phyloP scores from a whole-genome alignment of 2,888 invertebrate species.

The Euzetes globulus region DNA sequence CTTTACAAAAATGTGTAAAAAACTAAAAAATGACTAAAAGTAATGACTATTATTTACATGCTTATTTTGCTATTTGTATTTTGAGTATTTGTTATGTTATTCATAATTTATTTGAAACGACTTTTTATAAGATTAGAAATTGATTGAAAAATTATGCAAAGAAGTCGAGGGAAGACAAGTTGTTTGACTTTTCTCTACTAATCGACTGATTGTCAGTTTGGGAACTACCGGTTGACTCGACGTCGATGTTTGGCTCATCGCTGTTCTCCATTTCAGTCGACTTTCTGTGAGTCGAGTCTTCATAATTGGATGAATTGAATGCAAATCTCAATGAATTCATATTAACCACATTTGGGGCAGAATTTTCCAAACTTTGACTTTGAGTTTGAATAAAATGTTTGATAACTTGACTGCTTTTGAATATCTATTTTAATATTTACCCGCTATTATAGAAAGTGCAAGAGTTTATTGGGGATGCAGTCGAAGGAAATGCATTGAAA shows the following conservation, averaged over 20 bases:
- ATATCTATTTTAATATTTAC: not conserved
- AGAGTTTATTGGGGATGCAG: not conserved
- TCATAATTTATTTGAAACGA: too few relatives aligned
- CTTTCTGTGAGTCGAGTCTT: constrained; percentile 1
- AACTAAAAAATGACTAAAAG: too few relatives aligned
- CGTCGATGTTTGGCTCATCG: constrained; percentile 17
- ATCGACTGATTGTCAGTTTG: constrained; percentile 12
- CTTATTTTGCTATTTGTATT: too few relatives aligned
- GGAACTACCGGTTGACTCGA: constrained; percentile 4
- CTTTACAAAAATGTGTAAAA: too few relatives aligned
- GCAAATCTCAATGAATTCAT: constrained; percentile 22
- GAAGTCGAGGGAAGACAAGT: constrained; percentile 16
- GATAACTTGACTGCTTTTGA: not conserved
- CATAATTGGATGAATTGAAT: constrained; percentile 16
- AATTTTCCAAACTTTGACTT: constrained; percentile 6
- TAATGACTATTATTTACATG: too few relatives aligned
- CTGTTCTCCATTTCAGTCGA: not conserved
- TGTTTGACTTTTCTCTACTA: constrained; percentile 14
- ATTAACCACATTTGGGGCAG: constrained; percentile 7
- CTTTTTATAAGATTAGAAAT: too few relatives aligned
- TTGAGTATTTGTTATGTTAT: too few relatives aligned
- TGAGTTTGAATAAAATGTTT: not conserved
- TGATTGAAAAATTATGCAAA: not conserved
- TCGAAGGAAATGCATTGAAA: constrained; percentile 24
- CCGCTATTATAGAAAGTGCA: constrained; percentile 18